Percentiles rank a stretch among this genome's conserved stretches.
Evolutionary conservation across 2,888 invertebrate genomes (phyloP).

Genomic region (Diplolepis rosae): DNA sequence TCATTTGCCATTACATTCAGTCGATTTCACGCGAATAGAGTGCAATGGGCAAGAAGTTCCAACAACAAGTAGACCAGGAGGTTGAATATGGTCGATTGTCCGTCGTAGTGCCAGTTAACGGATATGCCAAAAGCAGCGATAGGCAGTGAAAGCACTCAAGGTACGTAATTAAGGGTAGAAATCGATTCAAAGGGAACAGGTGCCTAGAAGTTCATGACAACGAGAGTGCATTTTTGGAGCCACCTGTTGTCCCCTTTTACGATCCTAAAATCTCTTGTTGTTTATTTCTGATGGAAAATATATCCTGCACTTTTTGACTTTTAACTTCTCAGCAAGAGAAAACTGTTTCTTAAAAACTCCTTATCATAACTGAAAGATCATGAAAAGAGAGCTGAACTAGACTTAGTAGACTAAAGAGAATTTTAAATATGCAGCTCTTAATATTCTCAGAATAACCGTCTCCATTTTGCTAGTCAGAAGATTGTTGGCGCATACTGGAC

Average conservation of each 20-base stretch:
- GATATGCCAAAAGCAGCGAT: too few species aligned
- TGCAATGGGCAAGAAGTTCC: neutral
- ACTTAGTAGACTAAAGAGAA: neutral
- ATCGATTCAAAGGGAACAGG: constrained; percentile 10
- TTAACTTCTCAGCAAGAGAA: neutral
- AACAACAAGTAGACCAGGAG: neutral
- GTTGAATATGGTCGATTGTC: neutral
- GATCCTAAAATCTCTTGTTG: neutral
- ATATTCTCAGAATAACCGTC: neutral
- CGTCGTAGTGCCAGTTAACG: too few species aligned
- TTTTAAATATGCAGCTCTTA: neutral
- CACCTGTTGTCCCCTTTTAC: neutral
- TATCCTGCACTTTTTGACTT: neutral
- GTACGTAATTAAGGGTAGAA: neutral
- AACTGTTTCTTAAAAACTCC: neutral
- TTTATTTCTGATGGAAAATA: neutral
- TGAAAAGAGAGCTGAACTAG: neutral
- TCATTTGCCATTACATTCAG: neutral
- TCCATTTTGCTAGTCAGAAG: neutral
- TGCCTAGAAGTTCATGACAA: neutral
- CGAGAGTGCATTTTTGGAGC: constrained; percentile 8
- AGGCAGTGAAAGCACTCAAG: neutral
- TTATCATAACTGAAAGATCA: neutral
- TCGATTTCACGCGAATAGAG: constrained; percentile 14
- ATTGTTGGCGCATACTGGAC: constrained; percentile 2